Base-by-base conservation (phyloP, 2,888 invertebrate species). In the Pemphredon lugubris region DNA sequence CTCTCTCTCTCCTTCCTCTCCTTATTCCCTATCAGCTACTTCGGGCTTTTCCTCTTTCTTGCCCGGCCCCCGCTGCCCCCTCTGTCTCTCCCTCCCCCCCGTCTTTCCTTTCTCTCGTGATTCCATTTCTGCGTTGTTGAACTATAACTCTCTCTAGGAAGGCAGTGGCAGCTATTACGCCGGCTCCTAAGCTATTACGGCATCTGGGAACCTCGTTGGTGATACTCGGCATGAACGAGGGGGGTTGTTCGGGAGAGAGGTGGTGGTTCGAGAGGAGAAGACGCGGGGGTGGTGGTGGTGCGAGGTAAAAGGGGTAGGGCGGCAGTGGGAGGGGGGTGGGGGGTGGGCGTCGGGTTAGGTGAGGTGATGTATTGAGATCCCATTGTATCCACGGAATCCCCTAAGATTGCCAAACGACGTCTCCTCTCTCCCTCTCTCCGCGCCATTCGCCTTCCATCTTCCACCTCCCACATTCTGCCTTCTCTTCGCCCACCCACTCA, bases 291-390 rank as follows among this genome's bases (percentile, higher is more conserved):
- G 58, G 61, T 45, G 44, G 71, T 45, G 48, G 71, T 54, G 45
- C 32, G 57, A 60, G 59, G 69, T 67, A 67, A 42, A 51, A 64
- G 54, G 71, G 54, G 18, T 45, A 37, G 30, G 7, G 69, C 50
- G 54, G 34, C 2, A 13, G 16, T 48, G 48, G n/a, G 51, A 53
- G 59, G 20, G 47, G 61, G 54, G 55, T 68, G 77, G 73, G 68
- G 65, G 58, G 74, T 75, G 65, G 75, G 75, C 73, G 67, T 73
- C 64, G 85, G 84, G 87, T 87, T 88, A 88, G 86, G 84, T 79
- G 84, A 89, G 86, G 89, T 90, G 89, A 89, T 90, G 89, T 89
- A 90, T 90, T 89, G 89, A 90, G 89, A 89, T 89, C 89, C 89
- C 89, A 89, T 89, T 89, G 89, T 89, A 89, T 89, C 89, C 86